These are phyloP conservation scores for Girardinus metallicus DNA, from an alignment of 2,797 vertebrate species.

Conservation along the genomic window DNA sequence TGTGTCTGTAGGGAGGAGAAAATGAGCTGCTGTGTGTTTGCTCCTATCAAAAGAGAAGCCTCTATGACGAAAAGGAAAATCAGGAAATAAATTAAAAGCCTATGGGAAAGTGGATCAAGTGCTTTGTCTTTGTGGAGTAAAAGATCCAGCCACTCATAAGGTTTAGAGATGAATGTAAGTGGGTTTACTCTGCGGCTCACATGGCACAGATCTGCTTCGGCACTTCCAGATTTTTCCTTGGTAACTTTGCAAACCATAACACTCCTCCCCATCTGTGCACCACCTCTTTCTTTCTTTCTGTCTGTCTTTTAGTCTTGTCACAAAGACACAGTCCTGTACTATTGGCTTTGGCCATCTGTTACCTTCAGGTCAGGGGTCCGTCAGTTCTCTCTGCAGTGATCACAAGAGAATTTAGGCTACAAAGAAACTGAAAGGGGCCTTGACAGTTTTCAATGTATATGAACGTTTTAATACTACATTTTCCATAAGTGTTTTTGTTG, in stretches of 20 bases:
- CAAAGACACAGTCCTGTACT: slow-evolving; percentile 40
- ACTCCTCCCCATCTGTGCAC: slow-evolving; percentile 34
- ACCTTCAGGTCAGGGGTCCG: slow-evolving; percentile 60
- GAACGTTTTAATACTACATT: not conserved
- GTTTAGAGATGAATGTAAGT: slow-evolving; percentile 52
- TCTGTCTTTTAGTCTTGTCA: slow-evolving; percentile 31
- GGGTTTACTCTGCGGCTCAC: slow-evolving; percentile 44
- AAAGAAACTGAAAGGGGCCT: not conserved
- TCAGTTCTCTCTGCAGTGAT: slow-evolving; percentile 18
- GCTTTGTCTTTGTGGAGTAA: slow-evolving; percentile 50
- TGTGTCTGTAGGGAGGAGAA: slow-evolving; percentile 59
- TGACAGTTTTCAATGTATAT: not conserved
- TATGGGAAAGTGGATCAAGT: slow-evolving; percentile 66
- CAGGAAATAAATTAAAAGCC: slow-evolving; percentile 49
- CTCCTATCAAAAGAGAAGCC: slow-evolving; percentile 62
- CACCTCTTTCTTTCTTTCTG: slow-evolving; percentile 17
- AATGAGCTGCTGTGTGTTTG: slow-evolving; percentile 61
- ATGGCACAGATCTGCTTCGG: slow-evolving; percentile 41
- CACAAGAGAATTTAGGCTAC: not conserved
- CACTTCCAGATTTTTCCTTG: slow-evolving; percentile 33
- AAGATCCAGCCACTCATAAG: slow-evolving; percentile 34
- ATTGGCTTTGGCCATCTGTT: slow-evolving; percentile 60
- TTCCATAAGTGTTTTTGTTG: not conserved
- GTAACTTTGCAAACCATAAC: slow-evolving; percentile 38
- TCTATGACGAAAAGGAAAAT: slow-evolving; percentile 47